A percentile compares a stretch with the other conserved stretches of the same genome.
Evolutionary conservation across 2,113 vertebrate genomes (phyloP).

Genomic region (Morone saxatilis): DNA sequence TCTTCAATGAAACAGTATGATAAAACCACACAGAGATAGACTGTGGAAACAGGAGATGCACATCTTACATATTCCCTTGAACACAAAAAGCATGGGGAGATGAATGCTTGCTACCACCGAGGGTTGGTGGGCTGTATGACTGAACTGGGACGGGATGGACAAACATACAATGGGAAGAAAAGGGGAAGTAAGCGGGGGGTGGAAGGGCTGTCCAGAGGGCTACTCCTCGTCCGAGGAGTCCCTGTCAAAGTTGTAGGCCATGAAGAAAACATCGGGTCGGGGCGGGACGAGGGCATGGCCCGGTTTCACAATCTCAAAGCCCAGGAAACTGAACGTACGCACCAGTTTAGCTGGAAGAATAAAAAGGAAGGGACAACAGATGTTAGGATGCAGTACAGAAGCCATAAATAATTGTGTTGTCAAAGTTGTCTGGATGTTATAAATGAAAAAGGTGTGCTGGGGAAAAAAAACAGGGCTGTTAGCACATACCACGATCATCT

Average conservation of each 20-base stretch:
- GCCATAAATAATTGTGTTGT: not conserved
- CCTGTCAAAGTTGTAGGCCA: constrained; percentile 98
- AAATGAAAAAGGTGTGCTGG: not conserved
- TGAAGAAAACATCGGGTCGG: constrained; percentile 98
- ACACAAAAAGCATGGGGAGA: constrained; percentile 56
- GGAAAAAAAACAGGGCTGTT: not conserved
- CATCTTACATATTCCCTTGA: constrained; percentile 68
- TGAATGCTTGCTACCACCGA: constrained; percentile 32
- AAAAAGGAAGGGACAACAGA: not conserved
- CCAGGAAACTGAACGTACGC: constrained; percentile 98
- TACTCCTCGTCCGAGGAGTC: constrained; percentile 96
- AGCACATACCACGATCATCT: constrained; percentile 85
- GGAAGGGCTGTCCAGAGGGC: constrained; percentile 46
- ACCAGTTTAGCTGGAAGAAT: constrained; percentile 82
- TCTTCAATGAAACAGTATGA: constrained; percentile 48
- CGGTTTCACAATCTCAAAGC: constrained; percentile 99
- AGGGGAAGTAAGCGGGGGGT: not conserved
- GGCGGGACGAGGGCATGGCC: constrained; percentile 98
- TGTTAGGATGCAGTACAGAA: not conserved
- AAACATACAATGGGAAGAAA: constrained; percentile 42
- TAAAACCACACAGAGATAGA: constrained; percentile 55
- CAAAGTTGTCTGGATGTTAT: no score
- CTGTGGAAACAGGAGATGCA: constrained; percentile 55
- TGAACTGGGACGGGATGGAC: constrained; percentile 15
- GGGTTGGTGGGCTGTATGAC: constrained; percentile 12